Evolutionary conservation across 2,113 vertebrate genomes (phyloP).

Genomic region (Tympanuchus pallidicinctus): DNA sequence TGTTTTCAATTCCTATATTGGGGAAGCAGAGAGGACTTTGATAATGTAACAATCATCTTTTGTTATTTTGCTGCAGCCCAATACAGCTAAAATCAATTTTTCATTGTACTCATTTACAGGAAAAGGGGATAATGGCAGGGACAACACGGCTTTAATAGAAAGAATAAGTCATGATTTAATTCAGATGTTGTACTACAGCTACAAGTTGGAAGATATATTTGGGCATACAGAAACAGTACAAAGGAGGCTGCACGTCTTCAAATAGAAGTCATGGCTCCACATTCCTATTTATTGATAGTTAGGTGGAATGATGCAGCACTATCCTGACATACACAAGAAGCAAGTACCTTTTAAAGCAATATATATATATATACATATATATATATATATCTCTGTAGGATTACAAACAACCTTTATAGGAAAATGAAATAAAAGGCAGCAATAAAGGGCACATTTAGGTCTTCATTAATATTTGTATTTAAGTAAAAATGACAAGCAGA

Average conservation of each 20-base stretch:
- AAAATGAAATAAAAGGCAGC: slow-evolving; percentile 55
- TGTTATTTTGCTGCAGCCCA: slow-evolving; percentile 61
- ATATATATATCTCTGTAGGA: slow-evolving; percentile 15
- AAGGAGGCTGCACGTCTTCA: slow-evolving; percentile 37
- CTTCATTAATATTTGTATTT: slow-evolving; percentile 63
- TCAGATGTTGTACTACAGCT: slow-evolving; percentile 43
- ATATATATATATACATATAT: background rate
- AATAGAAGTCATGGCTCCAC: slow-evolving; percentile 52
- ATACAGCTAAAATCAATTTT: slow-evolving; percentile 68
- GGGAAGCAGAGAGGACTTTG: slow-evolving; percentile 69
- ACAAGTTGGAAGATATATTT: slow-evolving; percentile 29
- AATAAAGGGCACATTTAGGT: slow-evolving; percentile 7
- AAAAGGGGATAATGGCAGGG: slow-evolving; percentile 63
- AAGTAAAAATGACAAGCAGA: slow-evolving; percentile 58
- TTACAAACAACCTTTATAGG: slow-evolving; percentile 31
- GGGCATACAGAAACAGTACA: slow-evolving; percentile 31
- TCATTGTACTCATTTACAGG: slow-evolving; percentile 69
- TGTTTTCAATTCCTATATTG: slow-evolving; percentile 66
- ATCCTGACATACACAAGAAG: slow-evolving; percentile 41
- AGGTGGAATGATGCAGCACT: slow-evolving; percentile 56
- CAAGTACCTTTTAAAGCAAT: slow-evolving; percentile 32
- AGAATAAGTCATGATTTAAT: slow-evolving; percentile 62
- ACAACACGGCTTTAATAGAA: slow-evolving; percentile 58
- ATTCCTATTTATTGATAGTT: slow-evolving; percentile 61
- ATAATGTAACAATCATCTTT: slow-evolving; percentile 70